Base-by-base conservation (phyloP, 2,797 vertebrate genomes). In the Serranus cabrilla region DNA sequence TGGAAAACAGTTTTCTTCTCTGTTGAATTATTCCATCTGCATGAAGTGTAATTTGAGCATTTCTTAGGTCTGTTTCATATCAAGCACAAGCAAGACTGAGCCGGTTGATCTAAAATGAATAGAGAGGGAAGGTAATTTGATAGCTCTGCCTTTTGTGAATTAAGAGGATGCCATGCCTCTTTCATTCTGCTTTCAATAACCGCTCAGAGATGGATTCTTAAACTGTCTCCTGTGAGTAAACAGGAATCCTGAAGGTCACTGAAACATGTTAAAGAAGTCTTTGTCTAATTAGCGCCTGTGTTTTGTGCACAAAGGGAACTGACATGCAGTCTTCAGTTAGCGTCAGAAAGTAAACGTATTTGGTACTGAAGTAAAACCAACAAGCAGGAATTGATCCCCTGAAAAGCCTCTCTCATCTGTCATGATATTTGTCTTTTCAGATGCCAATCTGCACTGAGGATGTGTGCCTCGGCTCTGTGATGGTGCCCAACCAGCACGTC, bases 401-500 rank as follows among this genome's bases (percentile, higher is more conserved):
- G 9, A 60, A 57, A 59, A 31, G 2, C 23, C 9, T 40, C 23
- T 6, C 8, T 80, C 25, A 47, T 66, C 57, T 64, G 25, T 46
- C 10, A 4, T 11, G 0, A 43, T 23, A 1, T 64, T 80, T 80
- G 11, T 55, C 31, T 74, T 81, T 71, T 31, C 91, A 99, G 98
- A 89, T 96, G 79, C 96, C 95, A 0, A 92, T 96, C 0, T 99
- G 98, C 84, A 94, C 92, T 0, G 96, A 97, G 74, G 93, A 93
- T 13, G 95, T 99, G 86, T 99, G 98, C 88, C 94, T 94, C 63
- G 98, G 98, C 14, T 98, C 98, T 0, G 64, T 99, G 25, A 96
- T 99, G 97, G 90, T 90, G 0, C 97, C 97, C 3, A 94, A 89
- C 78, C 95, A 95, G 76, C 93, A 94, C 0, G 1, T 87, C 50